phyloP scores from a whole-genome alignment of 1,140 invertebrate species.

The Scaptomyza pallida region DNA sequence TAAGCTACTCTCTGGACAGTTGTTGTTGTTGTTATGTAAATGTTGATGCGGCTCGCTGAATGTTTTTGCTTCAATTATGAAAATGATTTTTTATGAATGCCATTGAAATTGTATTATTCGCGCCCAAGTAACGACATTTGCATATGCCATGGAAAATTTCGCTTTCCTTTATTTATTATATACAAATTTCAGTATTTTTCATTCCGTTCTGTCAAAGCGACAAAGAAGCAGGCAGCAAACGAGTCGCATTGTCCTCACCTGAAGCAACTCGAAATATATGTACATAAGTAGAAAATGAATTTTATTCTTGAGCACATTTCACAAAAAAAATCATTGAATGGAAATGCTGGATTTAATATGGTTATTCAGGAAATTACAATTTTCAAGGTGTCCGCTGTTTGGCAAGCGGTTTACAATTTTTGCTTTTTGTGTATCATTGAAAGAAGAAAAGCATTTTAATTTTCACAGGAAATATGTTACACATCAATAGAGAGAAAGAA shows the following conservation, averaged over 20 bases:
- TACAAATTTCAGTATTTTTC: conserved; percentile 2
- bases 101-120: conserved; percentile 81
- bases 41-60: conserved; percentile 54
- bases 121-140: conserved; percentile 73
- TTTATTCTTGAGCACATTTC: not conserved
- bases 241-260: conserved; percentile 19
- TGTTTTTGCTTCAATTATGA: conserved; percentile 68
- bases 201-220: conserved; percentile 1
- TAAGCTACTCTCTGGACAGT: conserved; percentile 40
- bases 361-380: conserved; percentile 64
- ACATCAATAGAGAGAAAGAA: not conserved
- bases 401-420: conserved; percentile 57
- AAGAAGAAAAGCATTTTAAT: too few species aligned
- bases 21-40: conserved; percentile 56
- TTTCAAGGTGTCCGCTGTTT: conserved; percentile 42
- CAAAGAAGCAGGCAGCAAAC: conserved; percentile 7
- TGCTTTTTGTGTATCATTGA: conserved; percentile 17
- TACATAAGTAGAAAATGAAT: not conserved
- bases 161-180: conserved; percentile 44
- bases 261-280: conserved; percentile 7
- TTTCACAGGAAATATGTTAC: too few species aligned
- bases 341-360: conserved; percentile 69
- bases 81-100: conserved; percentile 76
- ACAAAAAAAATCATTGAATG: conserved; percentile 25
- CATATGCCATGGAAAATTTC: conserved; percentile 51